These are phyloP conservation scores for Crocuta crocuta DNA, from an alignment of 2,113 vertebrate species.

Conservation along the genomic window DNA sequence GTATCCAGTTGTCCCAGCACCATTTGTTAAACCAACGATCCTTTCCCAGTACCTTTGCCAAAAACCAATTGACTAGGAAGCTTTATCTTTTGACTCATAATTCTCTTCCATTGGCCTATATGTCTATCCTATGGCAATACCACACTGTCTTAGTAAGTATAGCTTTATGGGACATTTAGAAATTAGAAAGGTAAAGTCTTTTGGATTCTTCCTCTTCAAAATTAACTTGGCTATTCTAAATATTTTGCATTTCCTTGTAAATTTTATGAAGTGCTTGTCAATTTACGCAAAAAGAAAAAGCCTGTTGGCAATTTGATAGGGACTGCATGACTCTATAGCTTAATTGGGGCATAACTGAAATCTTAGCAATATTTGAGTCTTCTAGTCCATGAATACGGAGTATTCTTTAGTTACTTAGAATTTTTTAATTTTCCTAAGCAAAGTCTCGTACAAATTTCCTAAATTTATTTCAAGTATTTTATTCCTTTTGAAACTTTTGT, in stretches of 20 bases:
- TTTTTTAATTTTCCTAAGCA: background rate
- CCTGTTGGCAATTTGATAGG: background rate
- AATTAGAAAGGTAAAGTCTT: background rate
- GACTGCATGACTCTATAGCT: background rate
- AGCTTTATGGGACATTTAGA: background rate
- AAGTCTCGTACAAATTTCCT: background rate
- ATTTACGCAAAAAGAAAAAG: background rate
- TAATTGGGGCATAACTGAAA: background rate
- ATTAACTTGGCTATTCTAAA: background rate
- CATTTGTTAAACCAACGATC: background rate
- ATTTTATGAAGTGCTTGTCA: background rate
- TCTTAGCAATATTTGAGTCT: background rate
- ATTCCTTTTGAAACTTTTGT: background rate
- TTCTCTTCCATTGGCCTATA: background rate
- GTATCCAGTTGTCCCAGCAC: background rate
- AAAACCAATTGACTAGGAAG: background rate
- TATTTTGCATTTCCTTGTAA: background rate
- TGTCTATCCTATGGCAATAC: background rate
- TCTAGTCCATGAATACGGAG: background rate
- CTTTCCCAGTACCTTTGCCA: background rate
- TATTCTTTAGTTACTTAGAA: background rate
- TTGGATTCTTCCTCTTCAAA: background rate
- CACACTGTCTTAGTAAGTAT: background rate
- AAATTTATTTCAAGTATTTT: background rate
- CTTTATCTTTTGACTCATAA: background rate